These are phyloP conservation scores for Globodera ellingtonae DNA, from an alignment of 1,140 invertebrate species.

Conservation along the genomic window DNA sequence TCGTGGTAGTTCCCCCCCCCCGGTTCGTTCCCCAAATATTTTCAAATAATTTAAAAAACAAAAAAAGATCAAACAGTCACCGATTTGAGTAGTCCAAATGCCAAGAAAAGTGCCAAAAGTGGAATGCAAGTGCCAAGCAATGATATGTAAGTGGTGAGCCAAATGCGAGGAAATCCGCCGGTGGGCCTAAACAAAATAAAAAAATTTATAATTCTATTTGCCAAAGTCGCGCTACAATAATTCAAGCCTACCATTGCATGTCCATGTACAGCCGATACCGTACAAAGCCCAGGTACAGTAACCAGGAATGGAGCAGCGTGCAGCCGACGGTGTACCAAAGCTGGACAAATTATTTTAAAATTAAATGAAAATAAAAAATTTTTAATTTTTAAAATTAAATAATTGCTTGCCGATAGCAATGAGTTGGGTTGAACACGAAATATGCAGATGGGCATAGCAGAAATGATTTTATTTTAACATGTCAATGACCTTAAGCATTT, in stretches of 20 bases:
- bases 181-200: conserved; percentile 34
- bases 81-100: conserved; percentile 4
- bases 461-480: too few species aligned
- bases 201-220: neutral
- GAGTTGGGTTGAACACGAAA: conserved; percentile 21
- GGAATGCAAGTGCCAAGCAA: conserved; percentile 58
- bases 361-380: neutral
- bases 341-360: conserved; percentile 4
- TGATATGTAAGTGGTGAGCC: conserved; percentile 51
- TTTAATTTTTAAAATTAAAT: neutral
- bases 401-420: conserved; percentile 13
- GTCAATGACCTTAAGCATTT: too few species aligned
- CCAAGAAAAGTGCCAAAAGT: conserved; percentile 43
- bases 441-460: conserved; percentile 13
- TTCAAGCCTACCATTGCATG: conserved; percentile 54
- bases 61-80: neutral
- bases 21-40: neutral
- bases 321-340: conserved; percentile 28
- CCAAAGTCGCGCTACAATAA: neutral
- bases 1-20: too few species aligned
- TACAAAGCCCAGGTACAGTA: conserved; percentile 61
- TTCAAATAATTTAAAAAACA: conserved; percentile 28
- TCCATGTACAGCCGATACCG: conserved; percentile 62
- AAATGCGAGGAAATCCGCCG: conserved; percentile 53
- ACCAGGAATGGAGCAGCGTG: conserved; percentile 52